Evolutionary conservation across 2,113 vertebrate genomes (phyloP), one percentile per base, ranked within the genome.

Genomic region (Seriola quinqueradiata): DNA sequence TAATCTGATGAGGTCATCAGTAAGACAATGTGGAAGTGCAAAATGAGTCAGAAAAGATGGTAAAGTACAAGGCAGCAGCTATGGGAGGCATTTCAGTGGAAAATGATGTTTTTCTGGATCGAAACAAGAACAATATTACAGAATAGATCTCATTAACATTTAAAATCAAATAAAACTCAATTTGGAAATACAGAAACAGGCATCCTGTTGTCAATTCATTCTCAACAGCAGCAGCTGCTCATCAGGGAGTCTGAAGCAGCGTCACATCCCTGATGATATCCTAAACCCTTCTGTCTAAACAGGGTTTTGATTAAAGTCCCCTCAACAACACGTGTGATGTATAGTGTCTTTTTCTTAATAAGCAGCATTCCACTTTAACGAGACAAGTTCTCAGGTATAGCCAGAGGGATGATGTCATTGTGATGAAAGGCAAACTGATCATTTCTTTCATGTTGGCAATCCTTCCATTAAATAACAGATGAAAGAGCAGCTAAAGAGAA

Each of bases 371-470:
- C 36, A 64, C 44, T 81, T 84, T 79, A 87, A 83, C 73, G 42
- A 84, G 75, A 65, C 46, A 23, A 57, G 75, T 82, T 86, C 63
- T 76, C 90, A 92, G 91, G 87, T 92, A 70, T 42, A 85, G 69
- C 70, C 79, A 84, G 72, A 69, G 61, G 80, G 79, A 87, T 90
- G 89, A 92, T 91, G 88, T 92, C 89, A 91, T 68, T 82, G 69
- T 65, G 81, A 89, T 88, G 88, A 92, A 92, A 92, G 79, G 66
- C 77, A 79, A 89, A 88, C 74, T 86, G 86, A 82, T 86, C 82
- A 28, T 73, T 82, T 84, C 89, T 94, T 94, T 93, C 85, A 95
- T 93, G 92, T 91, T 28, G 61, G 55, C 82, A 89, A 91, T 90
- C 90, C 88, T 38, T 77, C 76, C 73, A 79, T 86, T 90, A 89